phyloP scores from a whole-genome alignment of 1,140 invertebrate genomes.

The Brachionus koreanus region DNA sequence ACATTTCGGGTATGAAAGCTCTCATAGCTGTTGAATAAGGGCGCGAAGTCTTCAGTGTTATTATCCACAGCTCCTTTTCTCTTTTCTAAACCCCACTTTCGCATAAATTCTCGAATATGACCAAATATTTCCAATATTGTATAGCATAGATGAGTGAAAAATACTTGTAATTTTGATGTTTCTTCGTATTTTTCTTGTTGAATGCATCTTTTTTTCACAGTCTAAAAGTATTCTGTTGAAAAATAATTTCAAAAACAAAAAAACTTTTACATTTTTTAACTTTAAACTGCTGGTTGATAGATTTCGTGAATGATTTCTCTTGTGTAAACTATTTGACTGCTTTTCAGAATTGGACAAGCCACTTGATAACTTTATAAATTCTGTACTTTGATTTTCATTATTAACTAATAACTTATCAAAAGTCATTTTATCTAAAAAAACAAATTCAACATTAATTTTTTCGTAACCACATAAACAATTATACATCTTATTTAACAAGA shows the following conservation, averaged over 20 bases:
- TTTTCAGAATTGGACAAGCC: neutral
- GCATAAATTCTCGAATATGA: neutral
- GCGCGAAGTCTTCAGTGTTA: slow-evolving; percentile 70
- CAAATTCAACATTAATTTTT: neutral
- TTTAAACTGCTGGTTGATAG: neutral
- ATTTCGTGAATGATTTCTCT: neutral
- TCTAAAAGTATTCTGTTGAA: neutral
- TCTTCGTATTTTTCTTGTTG: neutral
- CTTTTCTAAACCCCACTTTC: neutral
- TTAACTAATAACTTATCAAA: neutral
- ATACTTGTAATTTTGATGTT: neutral
- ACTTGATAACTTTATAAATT: neutral
- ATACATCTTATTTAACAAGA: no score
- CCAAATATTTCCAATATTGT: neutral
- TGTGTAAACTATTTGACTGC: neutral
- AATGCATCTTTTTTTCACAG: neutral
- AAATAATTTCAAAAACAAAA: neutral
- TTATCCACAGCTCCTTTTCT: slow-evolving; percentile 12
- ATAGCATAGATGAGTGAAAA: slow-evolving; percentile 27
- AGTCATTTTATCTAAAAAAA: slow-evolving; percentile 16
- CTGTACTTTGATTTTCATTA: neutral
- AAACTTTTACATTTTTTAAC: neutral
- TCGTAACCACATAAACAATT: neutral
- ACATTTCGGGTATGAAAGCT: slow-evolving; percentile 89
- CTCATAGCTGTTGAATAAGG: slow-evolving; percentile 84